Conservation (phyloP, 2,888 invertebrate genomes). For the Drosophila affinis region DNA sequence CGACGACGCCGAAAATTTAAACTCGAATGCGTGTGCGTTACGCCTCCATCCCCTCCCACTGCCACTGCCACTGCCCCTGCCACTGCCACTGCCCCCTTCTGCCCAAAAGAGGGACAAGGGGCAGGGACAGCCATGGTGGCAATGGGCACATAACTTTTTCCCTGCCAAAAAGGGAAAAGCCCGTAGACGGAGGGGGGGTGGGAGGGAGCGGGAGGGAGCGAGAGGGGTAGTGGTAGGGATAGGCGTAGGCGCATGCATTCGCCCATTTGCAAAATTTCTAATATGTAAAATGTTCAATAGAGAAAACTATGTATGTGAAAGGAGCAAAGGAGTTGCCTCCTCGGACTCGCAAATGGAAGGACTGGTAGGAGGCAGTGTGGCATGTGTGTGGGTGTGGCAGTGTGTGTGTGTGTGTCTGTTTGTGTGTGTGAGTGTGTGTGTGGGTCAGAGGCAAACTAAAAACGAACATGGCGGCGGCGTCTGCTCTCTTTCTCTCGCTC, state of each 20-base stretch:
- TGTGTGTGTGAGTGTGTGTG: constrained; percentile 25
- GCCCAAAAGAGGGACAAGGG: not conserved
- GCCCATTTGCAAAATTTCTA: constrained; percentile 79
- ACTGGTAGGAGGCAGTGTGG: not conserved
- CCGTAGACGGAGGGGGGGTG: not conserved
- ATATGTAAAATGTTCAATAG: constrained; percentile 80
- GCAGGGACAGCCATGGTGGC: constrained; percentile 4
- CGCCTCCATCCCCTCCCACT: not conserved
- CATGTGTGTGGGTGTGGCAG: not conserved
- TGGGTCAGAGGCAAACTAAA: constrained; percentile 64
- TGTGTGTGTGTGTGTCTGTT: not conserved
- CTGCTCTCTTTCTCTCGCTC: too few relatives aligned
- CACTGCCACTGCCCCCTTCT: not conserved
- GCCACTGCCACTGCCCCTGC: not conserved
- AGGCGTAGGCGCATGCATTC: constrained; percentile 58
- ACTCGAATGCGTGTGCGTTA: constrained; percentile 70
- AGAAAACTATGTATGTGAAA: constrained; percentile 75
- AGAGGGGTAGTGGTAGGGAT: not conserved
- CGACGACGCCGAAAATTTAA: constrained; percentile 57
- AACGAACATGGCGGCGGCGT: constrained; percentile 57
- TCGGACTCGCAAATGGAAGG: constrained; percentile 30
- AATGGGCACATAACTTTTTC: constrained; percentile 73
- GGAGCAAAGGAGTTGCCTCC: constrained; percentile 33
- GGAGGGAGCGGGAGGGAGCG: too few relatives aligned
- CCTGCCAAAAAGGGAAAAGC: constrained; percentile 38